phyloP scores from a whole-genome alignment of 2,113 vertebrate species.

The Neodon shergylaensis region DNA sequence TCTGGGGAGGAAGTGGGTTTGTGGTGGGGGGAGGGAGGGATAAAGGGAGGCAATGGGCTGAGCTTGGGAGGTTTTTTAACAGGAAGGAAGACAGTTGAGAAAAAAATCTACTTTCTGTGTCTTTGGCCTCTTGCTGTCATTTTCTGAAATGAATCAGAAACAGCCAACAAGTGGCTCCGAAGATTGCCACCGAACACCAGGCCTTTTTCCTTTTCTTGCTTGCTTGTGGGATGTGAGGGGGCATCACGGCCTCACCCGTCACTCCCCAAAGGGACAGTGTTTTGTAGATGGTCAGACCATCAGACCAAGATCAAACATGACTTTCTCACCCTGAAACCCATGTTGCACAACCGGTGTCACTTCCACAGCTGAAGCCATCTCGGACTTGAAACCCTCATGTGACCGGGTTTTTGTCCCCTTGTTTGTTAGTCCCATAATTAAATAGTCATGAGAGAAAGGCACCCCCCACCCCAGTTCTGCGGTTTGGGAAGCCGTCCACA shows the following conservation, averaged over 20 bases:
- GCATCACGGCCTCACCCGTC: background rate
- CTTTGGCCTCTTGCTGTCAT: constrained; percentile 24
- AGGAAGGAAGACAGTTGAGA: constrained; percentile 75
- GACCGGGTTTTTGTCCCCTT: constrained; percentile 1
- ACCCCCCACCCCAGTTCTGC: background rate
- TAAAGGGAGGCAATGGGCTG: background rate
- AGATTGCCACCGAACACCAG: background rate
- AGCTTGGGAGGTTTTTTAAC: constrained; percentile 56
- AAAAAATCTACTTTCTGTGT: background rate
- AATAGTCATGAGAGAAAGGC: constrained; percentile 25
- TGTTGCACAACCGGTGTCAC: constrained; percentile 71
- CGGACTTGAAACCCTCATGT: constrained; percentile 65
- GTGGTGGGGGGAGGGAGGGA: background rate
- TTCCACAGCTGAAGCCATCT: constrained; percentile 75
- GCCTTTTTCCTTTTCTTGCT: background rate
- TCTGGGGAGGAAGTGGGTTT: constrained; percentile 72
- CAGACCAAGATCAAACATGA: background rate
- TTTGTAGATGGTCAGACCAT: background rate
- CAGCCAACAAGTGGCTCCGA: background rate
- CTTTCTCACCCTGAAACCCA: constrained; percentile 57
- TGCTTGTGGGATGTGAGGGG: background rate
- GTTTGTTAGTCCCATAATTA: constrained; percentile 56
- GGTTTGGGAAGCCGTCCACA: background rate
- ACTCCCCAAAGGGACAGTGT: background rate
- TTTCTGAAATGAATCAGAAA: constrained; percentile 58